Conservation (phyloP, 2,888 invertebrate species). For the Apodemia mormo region DNA sequence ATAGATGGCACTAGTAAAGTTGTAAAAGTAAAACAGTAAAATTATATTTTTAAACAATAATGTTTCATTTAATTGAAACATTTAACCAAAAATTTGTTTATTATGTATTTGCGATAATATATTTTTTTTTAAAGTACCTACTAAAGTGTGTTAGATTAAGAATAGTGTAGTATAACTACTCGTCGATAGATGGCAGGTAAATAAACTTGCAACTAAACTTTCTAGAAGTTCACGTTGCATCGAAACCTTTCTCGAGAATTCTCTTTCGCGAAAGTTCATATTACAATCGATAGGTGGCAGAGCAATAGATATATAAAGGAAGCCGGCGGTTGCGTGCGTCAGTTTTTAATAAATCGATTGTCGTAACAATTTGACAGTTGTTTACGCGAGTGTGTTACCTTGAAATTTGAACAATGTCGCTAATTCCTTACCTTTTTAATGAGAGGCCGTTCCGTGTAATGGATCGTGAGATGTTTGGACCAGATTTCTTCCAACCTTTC, state of each 20-base stretch:
- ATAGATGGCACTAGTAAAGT: constrained; percentile 20
- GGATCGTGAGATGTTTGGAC: constrained; percentile 60
- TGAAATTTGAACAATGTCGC: constrained; percentile 52
- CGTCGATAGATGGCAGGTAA: neutral
- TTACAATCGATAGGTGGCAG: constrained; percentile 46
- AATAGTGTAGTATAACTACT: neutral
- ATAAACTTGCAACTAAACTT: neutral
- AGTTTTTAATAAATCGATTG: neutral
- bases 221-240: constrained; percentile 1
- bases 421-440: constrained; percentile 57
- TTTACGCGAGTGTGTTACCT: constrained; percentile 29
- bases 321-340: constrained; percentile 22
- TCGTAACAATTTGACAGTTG: neutral
- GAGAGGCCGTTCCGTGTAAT: constrained; percentile 58
- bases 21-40: neutral
- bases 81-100: neutral
- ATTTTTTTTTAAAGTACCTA: neutral
- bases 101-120: neutral
- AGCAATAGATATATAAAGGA: constrained; percentile 46
- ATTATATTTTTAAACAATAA: neutral
- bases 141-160: too few relatives aligned
- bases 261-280: constrained; percentile 27
- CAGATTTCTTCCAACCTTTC: constrained; percentile 44
- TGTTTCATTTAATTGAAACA: neutral
- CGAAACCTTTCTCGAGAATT: constrained; percentile 29